Evolutionary conservation across 2,113 vertebrate genomes (phyloP), one percentile per base, ranked within the genome.

Genomic region (Hyperoodon ampullatus): DNA sequence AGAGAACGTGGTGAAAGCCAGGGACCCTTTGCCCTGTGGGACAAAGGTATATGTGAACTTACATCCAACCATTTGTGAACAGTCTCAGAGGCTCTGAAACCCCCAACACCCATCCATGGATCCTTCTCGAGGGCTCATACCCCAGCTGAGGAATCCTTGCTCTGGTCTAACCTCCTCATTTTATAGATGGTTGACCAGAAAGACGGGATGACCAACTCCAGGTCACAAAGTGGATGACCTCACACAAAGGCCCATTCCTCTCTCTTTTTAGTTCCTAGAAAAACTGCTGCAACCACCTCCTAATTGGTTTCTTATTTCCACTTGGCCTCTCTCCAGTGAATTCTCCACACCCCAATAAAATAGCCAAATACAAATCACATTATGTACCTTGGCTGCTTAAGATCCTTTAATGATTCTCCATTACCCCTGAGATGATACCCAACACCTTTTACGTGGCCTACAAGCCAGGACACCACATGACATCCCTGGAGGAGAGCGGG

Each of bases 391-490:
- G 19, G 12, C 33, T 44, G 12, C 18, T 66, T 55, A 60, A 74
- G 87, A 47, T 61, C 21, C 35, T 61, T 65, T 18, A 26, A 33
- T 30, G n/a, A 42, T 53, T 94, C 77, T 82, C 84, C 16, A n/a
- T 53, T 18, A 47, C 33, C 44, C 15, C 11, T 30, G 53, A 94
- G 55, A n/a, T 42, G 30, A 70, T 53, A 39, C 6, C 44, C 55
- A 75, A 39, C 24, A 47, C 16, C n/a, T 81, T 47, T 82, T 14
- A 33, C 18, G 5, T 1, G 15, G 68, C 33, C 58, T 13, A 26
- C 2, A 30, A 19, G 53, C 8, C 26, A n/a, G 8, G 5, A 1
- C 4, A 7, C 1, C 80, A 9, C 15, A 1, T 21, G 6, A 10
- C 15, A 0, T 3, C 2, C 47, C 28, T 63, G 39, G 2, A 35